Conservation (phyloP, 2,888 invertebrate genomes). For the Leptopilina syphax region DNA sequence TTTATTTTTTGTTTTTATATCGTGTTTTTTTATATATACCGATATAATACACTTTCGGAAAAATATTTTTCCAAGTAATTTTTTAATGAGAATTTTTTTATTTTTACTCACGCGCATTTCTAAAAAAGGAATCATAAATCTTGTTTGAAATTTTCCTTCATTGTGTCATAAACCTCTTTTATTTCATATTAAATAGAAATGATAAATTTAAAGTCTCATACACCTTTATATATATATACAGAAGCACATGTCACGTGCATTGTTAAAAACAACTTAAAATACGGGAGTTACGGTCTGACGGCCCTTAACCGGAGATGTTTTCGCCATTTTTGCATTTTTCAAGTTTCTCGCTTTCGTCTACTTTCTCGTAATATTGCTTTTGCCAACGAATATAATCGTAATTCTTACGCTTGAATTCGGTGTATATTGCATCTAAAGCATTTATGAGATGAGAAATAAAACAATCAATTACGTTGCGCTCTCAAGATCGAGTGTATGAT, state of each 20-base stretch:
- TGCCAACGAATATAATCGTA: constrained; percentile 3
- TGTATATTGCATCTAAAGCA: background rate
- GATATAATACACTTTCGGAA: background rate
- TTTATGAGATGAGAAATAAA: too few relatives aligned
- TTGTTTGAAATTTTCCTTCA: background rate
- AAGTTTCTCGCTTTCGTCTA: constrained; percentile 13
- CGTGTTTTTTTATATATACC: background rate
- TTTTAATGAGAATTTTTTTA: too few relatives aligned
- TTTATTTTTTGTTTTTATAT: background rate
- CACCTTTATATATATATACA: background rate
- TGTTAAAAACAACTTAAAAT: constrained; percentile 20
- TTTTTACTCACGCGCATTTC: too few relatives aligned
- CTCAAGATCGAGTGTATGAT: too few relatives aligned
- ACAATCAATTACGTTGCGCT: too few relatives aligned
- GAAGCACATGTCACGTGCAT: background rate
- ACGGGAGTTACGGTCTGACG: background rate
- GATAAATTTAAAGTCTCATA: background rate
- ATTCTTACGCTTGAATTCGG: background rate
- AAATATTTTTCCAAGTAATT: too few relatives aligned
- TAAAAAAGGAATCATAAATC: too few relatives aligned
- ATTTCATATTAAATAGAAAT: background rate
- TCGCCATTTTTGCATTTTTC: constrained; percentile 25
- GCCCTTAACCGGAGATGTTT: constrained; percentile 3
- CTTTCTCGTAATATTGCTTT: background rate
- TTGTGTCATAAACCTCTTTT: background rate